phyloP scores from a whole-genome alignment of 2,888 invertebrate genomes.

The Uropetala carovei region DNA sequence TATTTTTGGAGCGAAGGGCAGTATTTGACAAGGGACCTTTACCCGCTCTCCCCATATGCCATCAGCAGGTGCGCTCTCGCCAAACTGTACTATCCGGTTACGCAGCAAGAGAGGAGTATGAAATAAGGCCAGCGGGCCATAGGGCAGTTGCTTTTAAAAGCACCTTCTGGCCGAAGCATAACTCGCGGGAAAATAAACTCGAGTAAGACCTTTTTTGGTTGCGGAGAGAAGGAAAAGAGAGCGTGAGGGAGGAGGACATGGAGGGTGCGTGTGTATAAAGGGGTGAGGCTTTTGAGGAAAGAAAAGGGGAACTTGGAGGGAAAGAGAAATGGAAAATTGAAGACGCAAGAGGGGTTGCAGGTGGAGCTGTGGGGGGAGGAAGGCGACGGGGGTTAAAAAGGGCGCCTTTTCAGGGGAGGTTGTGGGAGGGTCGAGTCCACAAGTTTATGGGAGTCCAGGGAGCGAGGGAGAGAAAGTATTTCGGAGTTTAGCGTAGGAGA shows the following conservation, averaged over 20 bases:
- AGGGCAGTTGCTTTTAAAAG: conserved; percentile 27
- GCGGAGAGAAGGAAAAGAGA: background rate
- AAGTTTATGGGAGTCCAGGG: no score
- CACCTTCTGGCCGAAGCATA: background rate
- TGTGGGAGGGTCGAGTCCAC: no score
- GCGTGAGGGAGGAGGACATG: background rate
- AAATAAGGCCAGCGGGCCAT: conserved; percentile 24
- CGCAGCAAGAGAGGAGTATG: background rate
- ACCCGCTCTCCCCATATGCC: background rate
- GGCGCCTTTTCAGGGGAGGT: no score
- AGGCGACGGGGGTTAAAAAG: no score
- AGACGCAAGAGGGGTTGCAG: no score
- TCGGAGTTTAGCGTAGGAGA: no score
- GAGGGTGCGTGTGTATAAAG: background rate
- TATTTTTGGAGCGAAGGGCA: background rate
- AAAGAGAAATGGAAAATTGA: no score
- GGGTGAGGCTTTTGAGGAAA: background rate
- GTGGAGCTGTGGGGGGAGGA: no score
- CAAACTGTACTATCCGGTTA: background rate
- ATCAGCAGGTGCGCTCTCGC: conserved; percentile 3
- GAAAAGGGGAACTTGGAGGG: background rate
- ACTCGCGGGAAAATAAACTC: conserved; percentile 25
- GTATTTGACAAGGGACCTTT: background rate
- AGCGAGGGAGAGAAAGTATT: no score
- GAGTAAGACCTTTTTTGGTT: background rate